These are phyloP conservation scores for Leucopsar rothschildi DNA, from an alignment of 2,113 vertebrate species.

Conservation along the genomic window DNA sequence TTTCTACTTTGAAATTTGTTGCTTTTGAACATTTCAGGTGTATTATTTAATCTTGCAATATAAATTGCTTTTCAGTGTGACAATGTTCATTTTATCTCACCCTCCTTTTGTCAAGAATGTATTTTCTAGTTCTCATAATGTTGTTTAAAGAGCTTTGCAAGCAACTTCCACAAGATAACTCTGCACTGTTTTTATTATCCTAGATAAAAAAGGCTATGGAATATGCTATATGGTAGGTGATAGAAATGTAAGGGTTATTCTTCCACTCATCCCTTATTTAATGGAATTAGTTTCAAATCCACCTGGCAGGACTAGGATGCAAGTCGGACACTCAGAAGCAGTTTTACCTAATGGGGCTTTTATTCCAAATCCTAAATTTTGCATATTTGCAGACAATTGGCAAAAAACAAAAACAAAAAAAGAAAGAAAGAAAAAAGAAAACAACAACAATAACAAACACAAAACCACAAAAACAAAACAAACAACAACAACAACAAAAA, in stretches of 20 bases:
- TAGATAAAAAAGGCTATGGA: background rate
- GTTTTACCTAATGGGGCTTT: background rate
- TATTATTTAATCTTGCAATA: background rate
- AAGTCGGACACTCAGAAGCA: background rate
- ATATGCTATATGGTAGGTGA: background rate
- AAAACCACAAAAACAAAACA: too few species aligned
- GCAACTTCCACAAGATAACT: background rate
- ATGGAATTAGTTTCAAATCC: background rate
- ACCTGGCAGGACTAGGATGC: background rate
- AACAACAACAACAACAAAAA: too few species aligned
- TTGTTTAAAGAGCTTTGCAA: background rate
- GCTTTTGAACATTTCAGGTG: background rate
- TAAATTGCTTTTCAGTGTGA: background rate
- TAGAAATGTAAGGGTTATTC: background rate
- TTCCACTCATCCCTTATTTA: background rate
- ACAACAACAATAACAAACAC: too few species aligned
- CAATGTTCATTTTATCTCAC: background rate
- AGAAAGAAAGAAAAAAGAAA: too few species aligned
- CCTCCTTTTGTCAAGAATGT: background rate
- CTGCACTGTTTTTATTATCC: background rate
- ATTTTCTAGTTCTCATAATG: background rate
- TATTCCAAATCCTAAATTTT: background rate
- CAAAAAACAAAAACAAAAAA: background rate
- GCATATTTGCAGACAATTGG: background rate
- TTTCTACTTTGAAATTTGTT: background rate